Percentiles rank a stretch among this genome's conserved stretches.
Evolutionary conservation across 1,140 invertebrate species (phyloP).

Genomic region (Muscidifurax raptorellus): DNA sequence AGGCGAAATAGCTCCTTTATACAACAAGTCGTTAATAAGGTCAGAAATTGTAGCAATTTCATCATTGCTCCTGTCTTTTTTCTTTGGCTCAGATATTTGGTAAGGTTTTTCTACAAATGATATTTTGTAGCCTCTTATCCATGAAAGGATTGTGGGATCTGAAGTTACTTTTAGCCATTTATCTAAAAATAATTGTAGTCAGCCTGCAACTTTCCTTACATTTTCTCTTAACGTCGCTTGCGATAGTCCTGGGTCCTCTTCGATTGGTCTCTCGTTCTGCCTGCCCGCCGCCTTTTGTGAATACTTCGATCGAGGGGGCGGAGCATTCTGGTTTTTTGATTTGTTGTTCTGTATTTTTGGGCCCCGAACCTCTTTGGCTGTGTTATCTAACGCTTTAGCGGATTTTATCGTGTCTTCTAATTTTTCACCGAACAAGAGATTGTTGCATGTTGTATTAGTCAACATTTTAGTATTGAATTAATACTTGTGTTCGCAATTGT

Average conservation of each 20-base stretch:
- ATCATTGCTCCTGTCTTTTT: neutral
- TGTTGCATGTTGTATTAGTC: neutral
- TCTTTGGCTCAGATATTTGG: neutral
- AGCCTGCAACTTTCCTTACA: conserved; percentile 34
- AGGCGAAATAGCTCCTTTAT: neutral
- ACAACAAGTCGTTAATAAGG: neutral
- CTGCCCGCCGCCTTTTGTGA: neutral
- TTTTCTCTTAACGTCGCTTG: neutral
- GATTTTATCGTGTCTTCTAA: conserved; percentile 38
- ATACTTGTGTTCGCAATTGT: conserved; percentile 25
- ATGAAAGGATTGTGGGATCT: conserved; percentile 28
- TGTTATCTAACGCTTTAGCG: neutral
- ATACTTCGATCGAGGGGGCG: neutral
- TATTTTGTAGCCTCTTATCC: conserved; percentile 38
- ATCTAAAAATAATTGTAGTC: conserved; percentile 25
- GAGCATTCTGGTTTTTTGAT: conserved; percentile 14
- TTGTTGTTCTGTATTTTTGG: neutral
- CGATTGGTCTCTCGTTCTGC: neutral
- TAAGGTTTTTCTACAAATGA: conserved; percentile 6
- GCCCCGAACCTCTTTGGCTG: neutral
- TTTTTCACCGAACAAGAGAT: conserved; percentile 43
- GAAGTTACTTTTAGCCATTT: conserved; percentile 40
- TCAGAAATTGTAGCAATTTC: neutral
- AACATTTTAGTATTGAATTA: conserved; percentile 37
- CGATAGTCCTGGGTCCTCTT: neutral